Conservation (phyloP, 1,140 invertebrate genomes). For the Lepidurus packardi region DNA sequence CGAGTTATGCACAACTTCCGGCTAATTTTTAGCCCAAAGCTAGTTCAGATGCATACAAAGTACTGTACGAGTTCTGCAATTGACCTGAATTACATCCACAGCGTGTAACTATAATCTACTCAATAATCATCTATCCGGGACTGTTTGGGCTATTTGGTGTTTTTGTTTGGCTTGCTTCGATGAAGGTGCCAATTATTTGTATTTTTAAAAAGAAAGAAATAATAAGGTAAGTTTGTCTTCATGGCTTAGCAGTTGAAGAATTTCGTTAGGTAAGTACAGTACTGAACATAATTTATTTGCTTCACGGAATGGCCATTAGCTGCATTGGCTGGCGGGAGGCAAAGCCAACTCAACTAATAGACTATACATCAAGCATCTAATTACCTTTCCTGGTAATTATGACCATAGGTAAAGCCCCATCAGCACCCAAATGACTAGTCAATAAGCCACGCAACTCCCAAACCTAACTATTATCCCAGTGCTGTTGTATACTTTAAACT, state of each 20-base stretch:
- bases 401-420: slow-evolving; percentile 2
- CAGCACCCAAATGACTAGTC: background rate
- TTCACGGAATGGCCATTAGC: background rate
- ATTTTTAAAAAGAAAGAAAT: background rate
- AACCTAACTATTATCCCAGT: background rate
- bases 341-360: background rate
- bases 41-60: too few species aligned
- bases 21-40: background rate
- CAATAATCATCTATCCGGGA: too few species aligned
- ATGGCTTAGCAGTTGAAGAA: background rate
- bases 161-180: background rate
- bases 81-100: background rate
- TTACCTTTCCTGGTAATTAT: slow-evolving; percentile 1
- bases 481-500: too few species aligned
- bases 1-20: background rate
- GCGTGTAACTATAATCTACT: too few species aligned
- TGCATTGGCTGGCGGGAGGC: background rate
- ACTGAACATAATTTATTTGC: background rate
- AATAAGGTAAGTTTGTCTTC: background rate
- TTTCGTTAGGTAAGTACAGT: background rate
- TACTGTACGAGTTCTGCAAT: background rate
- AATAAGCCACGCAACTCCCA: background rate
- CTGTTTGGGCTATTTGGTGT: too few species aligned
- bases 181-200: background rate
- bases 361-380: slow-evolving; percentile 11